Evolutionary conservation across 2,797 vertebrate genomes (phyloP).

Genomic region (Argyrosomus regius): DNA sequence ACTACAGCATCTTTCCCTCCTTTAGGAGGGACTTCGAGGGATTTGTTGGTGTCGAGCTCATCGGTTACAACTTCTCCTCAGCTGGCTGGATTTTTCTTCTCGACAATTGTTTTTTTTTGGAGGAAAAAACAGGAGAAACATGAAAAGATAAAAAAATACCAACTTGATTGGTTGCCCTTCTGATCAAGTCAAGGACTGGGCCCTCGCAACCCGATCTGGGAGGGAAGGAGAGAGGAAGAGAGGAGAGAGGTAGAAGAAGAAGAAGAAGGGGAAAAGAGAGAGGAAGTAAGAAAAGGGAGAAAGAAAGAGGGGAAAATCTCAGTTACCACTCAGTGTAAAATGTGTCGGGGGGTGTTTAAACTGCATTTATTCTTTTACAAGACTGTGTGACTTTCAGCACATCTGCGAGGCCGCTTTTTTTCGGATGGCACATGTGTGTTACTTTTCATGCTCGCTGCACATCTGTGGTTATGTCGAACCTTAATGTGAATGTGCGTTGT

Average conservation of each 20-base stretch:
- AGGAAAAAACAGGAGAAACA: constrained; percentile 18
- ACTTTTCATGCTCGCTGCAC: constrained; percentile 35
- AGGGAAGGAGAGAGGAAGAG: constrained; percentile 68
- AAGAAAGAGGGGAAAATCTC: constrained; percentile 50
- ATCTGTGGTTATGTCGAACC: constrained; percentile 8
- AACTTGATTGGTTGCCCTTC: constrained; percentile 79
- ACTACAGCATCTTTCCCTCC: background rate
- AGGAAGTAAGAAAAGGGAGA: constrained; percentile 38
- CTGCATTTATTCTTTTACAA: constrained; percentile 22
- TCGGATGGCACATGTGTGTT: constrained; percentile 10
- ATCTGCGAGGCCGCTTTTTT: background rate
- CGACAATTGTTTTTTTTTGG: constrained; percentile 4
- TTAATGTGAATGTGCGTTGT: background rate
- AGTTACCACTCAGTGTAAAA: constrained; percentile 73
- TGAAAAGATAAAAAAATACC: constrained; percentile 62
- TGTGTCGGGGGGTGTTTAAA: constrained; percentile 23
- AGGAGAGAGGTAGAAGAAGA: background rate
- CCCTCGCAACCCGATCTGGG: constrained; percentile 85
- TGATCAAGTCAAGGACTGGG: constrained; percentile 85
- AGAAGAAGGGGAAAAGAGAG: constrained; percentile 30
- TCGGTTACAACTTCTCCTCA: constrained; percentile 7
- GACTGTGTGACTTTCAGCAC: constrained; percentile 50
- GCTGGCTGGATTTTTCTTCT: background rate
- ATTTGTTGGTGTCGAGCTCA: background rate
- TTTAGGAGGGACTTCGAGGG: background rate